Evolutionary conservation across 2,113 vertebrate species (phyloP).

Genomic region (Perca flavescens): DNA sequence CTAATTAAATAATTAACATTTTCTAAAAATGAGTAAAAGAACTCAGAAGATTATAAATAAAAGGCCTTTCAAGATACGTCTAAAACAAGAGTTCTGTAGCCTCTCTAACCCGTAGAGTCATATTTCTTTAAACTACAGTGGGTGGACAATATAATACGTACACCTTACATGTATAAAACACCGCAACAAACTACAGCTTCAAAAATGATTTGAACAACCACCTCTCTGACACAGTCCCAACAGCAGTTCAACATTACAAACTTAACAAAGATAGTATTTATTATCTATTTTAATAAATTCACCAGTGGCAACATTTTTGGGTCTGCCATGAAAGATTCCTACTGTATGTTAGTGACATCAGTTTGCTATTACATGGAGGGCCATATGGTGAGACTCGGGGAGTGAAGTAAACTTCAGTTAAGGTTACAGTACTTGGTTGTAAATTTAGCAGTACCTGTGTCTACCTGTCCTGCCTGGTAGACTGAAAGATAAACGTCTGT

Average conservation of each 20-base stretch:
- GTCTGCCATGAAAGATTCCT: conserved; percentile 90
- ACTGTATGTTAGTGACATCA: conserved; percentile 88
- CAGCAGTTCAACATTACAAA: neutral
- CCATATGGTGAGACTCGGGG: conserved; percentile 58
- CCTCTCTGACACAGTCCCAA: neutral
- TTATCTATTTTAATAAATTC: neutral
- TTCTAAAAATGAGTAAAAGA: neutral
- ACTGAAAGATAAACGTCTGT: conserved; percentile 99
- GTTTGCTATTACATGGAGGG: conserved; percentile 90
- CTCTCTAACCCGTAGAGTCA: neutral
- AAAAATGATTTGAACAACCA: neutral
- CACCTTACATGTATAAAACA: neutral
- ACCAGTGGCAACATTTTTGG: conserved; percentile 85
- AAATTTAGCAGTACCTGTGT: conserved; percentile 99
- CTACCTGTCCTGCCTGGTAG: conserved; percentile 99
- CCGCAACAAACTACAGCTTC: neutral
- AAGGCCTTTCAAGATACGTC: neutral
- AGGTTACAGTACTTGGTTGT: conserved; percentile 83
- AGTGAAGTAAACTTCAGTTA: conserved; percentile 63
- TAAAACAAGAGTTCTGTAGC: neutral
- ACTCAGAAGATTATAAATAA: no score
- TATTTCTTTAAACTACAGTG: neutral
- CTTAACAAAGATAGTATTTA: neutral
- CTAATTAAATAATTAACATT: neutral
- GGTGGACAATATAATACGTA: conserved; percentile 1